These are phyloP conservation scores for Chloebia gouldiae DNA, from an alignment of 2,113 vertebrate species.

Conservation along the genomic window DNA sequence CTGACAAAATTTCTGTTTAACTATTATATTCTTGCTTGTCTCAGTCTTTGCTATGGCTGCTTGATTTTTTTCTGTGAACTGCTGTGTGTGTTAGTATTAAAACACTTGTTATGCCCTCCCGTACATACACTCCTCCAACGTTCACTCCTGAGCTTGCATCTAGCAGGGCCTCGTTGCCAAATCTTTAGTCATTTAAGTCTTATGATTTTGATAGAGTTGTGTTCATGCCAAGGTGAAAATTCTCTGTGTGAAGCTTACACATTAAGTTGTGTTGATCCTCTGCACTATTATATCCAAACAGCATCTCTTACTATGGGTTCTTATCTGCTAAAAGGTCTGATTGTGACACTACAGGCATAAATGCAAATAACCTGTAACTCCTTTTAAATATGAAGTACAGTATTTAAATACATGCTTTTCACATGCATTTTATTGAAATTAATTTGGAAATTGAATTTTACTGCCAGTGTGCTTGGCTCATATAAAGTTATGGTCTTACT, in stretches of 20 bases:
- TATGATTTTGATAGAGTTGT: not conserved
- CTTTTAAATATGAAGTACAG: not conserved
- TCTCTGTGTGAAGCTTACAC: not conserved
- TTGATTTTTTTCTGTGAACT: not conserved
- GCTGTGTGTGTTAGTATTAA: not conserved
- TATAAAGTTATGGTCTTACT: not conserved
- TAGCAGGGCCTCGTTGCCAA: not conserved
- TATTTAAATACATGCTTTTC: not conserved
- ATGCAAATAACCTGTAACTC: not conserved
- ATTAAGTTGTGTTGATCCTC: not conserved
- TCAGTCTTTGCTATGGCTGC: not conserved
- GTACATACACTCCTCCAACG: not conserved
- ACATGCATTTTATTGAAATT: not conserved
- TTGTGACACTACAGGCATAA: not conserved
- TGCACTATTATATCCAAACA: not conserved
- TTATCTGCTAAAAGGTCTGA: not conserved
- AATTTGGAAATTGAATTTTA: not conserved
- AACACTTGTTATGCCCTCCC: not conserved
- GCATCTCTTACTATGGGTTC: not conserved
- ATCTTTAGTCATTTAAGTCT: not conserved
- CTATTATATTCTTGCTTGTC: not conserved
- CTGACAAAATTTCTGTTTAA: not conserved
- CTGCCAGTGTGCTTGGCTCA: not conserved
- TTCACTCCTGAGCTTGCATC: not conserved
- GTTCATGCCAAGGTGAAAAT: not conserved